Percentiles rank a stretch among this genome's conserved stretches.
These are phyloP conservation scores for Pseudorhiza aurosa DNA, from an alignment of 30 jellyfish, hydroid and myxozoan species.

Conservation along the genomic window DNA sequence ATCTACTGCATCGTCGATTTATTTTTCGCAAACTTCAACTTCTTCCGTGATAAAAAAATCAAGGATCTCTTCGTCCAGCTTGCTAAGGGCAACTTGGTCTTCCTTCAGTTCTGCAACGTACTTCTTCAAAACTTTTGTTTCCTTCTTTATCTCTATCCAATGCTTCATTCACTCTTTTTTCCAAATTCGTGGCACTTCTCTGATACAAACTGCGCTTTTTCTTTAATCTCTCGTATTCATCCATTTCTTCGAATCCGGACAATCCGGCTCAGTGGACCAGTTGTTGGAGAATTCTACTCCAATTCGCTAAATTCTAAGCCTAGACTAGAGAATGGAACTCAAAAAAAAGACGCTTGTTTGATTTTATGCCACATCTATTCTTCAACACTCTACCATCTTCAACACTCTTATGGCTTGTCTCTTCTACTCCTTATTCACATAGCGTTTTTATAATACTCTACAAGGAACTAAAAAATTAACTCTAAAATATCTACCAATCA, in stretches of 20 bases:
- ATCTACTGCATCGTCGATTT: constrained; percentile 24
- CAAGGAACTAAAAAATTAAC: too few relatives aligned
- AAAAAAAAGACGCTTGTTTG: too few relatives aligned
- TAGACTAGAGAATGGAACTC: too few relatives aligned
- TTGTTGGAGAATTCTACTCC: background rate
- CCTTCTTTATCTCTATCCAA: constrained; percentile 1
- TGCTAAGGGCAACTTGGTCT: background rate
- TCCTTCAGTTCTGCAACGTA: constrained; percentile 28
- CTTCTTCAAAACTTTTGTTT: background rate
- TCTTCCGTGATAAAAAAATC: constrained; percentile 3
- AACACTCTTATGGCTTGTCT: too few relatives aligned
- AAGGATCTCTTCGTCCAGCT: constrained; percentile 32
- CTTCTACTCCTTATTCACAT: too few relatives aligned
- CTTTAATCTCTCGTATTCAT: constrained; percentile 3
- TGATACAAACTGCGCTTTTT: constrained; percentile 25
- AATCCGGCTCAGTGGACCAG: constrained; percentile 61
- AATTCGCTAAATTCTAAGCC: too few relatives aligned
- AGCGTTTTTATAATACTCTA: too few relatives aligned
- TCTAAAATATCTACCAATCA: too few relatives aligned
- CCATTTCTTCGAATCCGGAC: background rate
- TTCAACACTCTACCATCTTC: too few relatives aligned
- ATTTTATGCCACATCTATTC: too few relatives aligned
- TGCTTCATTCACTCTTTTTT: constrained; percentile 28
- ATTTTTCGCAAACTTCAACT: constrained; percentile 13
- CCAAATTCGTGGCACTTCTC: constrained; percentile 17